Base-by-base conservation (phyloP, 1,140 invertebrate genomes). In the Zelostemma sp. region DNA sequence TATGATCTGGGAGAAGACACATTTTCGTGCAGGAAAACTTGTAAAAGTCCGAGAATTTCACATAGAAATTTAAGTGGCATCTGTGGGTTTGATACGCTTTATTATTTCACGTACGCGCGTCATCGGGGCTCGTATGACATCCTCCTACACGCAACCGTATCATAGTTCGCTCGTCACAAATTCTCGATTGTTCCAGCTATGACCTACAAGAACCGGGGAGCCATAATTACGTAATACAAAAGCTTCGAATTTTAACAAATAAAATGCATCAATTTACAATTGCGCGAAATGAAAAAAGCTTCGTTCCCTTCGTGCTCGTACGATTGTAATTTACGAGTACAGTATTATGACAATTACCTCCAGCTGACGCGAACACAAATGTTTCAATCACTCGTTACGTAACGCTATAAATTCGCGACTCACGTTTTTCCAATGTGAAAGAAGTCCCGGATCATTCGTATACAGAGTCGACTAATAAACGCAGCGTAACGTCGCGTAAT, bases 91-190 rank as follows among this genome's bases (percentile, higher is more conserved):
- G n/a, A n/a, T n/a, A n/a, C n/a, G n/a, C n/a, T n/a, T n/a, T n/a
- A n/a, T n/a, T n/a, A n/a, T n/a, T n/a, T n/a, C 25, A 28, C 8
- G 25, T 28, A 8, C 25, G 16, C 16, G 40, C 12, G 25, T 31
- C 21, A 1, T 21, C 18, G 25, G 18, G 15, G 8, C 33, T 21
- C 25, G 35, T 53, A 53, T 53, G 35, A 17, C 50, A 12, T 53
- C 5, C 6, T 16, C 49, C 41, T 35, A 19, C 17, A 21, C 35
- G 31, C 45, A 41, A 14, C 17, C 21, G 33, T 62, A 53, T 43
- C 31, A 16, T 61, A 25, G 15, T 17, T 49, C 18, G 50, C 35
- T 35, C 50, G 59, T 40, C 31, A 59, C 59, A 49, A 62, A 61
- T 45, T 47, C 50, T 62, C 61, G 45, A 59, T 55, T 62, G 54